Percentiles rank a stretch among this genome's conserved stretches.
Conservation (phyloP, 2,113 vertebrate species). For the Chascanopsetta lugubris region DNA sequence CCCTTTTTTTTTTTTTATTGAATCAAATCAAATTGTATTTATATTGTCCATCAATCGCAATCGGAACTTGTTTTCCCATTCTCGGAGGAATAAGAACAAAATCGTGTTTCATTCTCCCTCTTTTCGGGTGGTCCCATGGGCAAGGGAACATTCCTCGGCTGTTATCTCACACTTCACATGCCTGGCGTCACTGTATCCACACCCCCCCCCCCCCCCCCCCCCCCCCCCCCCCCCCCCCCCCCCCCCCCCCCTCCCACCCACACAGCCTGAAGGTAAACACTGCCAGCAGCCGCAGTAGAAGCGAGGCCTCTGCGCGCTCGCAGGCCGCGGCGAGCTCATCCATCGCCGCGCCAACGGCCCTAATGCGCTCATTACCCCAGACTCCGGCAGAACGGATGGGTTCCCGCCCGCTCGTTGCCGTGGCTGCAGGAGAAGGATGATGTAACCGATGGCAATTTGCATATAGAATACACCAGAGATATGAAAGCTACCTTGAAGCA, state of each 20-base stretch:
- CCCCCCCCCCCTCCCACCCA: neutral
- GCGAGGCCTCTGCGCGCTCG: conserved; percentile 33
- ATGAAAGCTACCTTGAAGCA: conserved; percentile 13
- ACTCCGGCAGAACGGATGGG: conserved; percentile 15
- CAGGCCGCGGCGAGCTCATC: conserved; percentile 24
- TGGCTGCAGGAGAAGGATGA: conserved; percentile 38
- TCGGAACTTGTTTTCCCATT: neutral
- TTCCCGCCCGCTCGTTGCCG: conserved; percentile 16
- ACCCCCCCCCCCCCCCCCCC: neutral
- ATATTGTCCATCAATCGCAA: too few species aligned
- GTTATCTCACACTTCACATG: conserved; percentile 27
- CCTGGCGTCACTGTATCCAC: neutral
- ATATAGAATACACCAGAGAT: conserved; percentile 41
- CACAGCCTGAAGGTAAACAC: conserved; percentile 50
- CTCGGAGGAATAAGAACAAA: conserved; percentile 5
- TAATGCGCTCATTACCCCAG: conserved; percentile 57
- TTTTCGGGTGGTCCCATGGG: conserved; percentile 30
- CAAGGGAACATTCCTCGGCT: conserved; percentile 37
- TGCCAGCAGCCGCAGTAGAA: conserved; percentile 19
- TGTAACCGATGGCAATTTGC: conserved; percentile 64
- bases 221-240: conserved; percentile 8
- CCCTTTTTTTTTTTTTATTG: too few species aligned
- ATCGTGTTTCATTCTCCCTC: conserved; percentile 14
- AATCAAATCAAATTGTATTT: too few species aligned
- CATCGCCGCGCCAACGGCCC: conserved; percentile 33